Evolutionary conservation across 2,113 vertebrate species (phyloP).

Genomic region (Halcyon malimbica): DNA sequence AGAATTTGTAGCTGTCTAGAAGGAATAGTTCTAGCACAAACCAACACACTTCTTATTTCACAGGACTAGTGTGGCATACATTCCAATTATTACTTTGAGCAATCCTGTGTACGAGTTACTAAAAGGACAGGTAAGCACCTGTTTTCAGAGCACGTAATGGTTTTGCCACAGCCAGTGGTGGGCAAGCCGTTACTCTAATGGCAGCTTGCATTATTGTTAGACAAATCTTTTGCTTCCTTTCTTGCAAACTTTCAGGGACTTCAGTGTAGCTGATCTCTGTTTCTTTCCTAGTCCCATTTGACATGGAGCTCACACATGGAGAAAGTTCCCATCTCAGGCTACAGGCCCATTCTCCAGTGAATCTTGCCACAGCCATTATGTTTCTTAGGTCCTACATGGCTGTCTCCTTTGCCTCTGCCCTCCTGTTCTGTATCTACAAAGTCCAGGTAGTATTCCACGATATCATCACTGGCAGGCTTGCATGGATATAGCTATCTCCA

Average conservation of each 20-base stretch:
- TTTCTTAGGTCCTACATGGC: background rate
- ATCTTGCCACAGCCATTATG: background rate
- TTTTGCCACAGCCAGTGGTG: background rate
- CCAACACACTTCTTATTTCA: background rate
- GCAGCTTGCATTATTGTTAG: background rate
- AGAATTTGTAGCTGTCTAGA: background rate
- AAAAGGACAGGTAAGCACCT: background rate
- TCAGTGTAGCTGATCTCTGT: background rate
- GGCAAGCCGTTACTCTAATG: background rate
- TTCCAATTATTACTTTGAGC: background rate
- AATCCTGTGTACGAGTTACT: background rate
- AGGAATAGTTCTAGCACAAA: background rate
- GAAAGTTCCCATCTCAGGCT: background rate
- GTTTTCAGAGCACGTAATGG: background rate
- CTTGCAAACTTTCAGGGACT: background rate
- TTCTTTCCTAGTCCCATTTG: background rate
- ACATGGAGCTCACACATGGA: background rate
- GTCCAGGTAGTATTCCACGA: background rate
- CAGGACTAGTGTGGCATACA: background rate
- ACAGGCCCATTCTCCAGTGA: background rate
- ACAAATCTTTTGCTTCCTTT: background rate
- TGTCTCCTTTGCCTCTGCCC: background rate
- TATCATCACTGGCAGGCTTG: background rate
- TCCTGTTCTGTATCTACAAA: background rate
- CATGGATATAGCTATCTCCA: background rate